A percentile compares a stretch with the other conserved stretches of the same genome.
phyloP scores from a whole-genome alignment of 2,797 vertebrate species.

The Coluber constrictor region DNA sequence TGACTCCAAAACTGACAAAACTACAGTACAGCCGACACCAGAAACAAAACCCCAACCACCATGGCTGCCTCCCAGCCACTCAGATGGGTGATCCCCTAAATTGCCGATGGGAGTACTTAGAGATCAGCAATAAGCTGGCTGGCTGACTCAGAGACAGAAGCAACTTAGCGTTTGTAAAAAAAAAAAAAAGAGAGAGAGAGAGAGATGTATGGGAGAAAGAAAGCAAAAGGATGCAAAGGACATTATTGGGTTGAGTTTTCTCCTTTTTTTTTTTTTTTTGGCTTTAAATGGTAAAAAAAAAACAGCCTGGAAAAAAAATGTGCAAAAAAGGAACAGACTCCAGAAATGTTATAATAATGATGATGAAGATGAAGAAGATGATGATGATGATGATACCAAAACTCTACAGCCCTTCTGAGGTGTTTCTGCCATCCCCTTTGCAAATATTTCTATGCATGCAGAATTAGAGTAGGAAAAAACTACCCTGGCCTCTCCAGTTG shows the following conservation, averaged over 20 bases:
- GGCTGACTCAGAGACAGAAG: slow-evolving; percentile 25
- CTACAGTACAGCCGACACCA: slow-evolving; percentile 5
- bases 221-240: not conserved
- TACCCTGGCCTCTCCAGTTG: slow-evolving; percentile 99
- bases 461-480: slow-evolving; percentile 67
- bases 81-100: not conserved
- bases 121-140: slow-evolving; percentile 24
- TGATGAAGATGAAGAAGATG: slow-evolving; percentile 28
- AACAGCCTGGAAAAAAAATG: not conserved
- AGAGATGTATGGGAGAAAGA: slow-evolving; percentile 28
- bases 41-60: slow-evolving; percentile 13
- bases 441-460: slow-evolving; percentile 67
- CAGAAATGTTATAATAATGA: slow-evolving; percentile 35
- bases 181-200: no score
- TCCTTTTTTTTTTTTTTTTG: not conserved
- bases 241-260: slow-evolving; percentile 6
- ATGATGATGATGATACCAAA: not conserved
- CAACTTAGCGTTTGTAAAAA: slow-evolving; percentile 33
- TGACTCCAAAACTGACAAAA: slow-evolving; percentile 24
- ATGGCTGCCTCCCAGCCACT: slow-evolving; percentile 16
- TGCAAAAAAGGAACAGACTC: slow-evolving; percentile 63
- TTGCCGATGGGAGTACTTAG: not conserved
- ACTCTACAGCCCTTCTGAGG: not conserved
- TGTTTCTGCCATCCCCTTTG: slow-evolving; percentile 45
- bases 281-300: not conserved